Conservation (phyloP, 2,888 invertebrate genomes). For the Scaptomyza reducta region DNA sequence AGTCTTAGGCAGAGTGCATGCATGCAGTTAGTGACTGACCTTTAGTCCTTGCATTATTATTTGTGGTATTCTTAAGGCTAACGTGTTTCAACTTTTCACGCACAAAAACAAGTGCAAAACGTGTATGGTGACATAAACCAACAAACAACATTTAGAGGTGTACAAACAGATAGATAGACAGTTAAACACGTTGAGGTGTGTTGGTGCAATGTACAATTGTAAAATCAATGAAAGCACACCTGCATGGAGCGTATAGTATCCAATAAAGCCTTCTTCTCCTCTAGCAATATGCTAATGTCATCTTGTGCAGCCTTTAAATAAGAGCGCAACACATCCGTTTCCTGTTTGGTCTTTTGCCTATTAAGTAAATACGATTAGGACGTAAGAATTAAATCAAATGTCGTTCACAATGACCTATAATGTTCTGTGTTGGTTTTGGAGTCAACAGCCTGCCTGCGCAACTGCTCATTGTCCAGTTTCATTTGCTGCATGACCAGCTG, state of each 20-base stretch:
- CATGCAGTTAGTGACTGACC: constrained; percentile 75
- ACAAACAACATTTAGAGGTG: constrained; percentile 58
- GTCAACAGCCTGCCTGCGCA: constrained; percentile 86
- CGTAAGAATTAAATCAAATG: neutral
- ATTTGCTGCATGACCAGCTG: constrained; percentile 86
- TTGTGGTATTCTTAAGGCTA: constrained; percentile 74
- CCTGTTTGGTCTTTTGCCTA: constrained; percentile 85
- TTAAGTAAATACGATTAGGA: neutral
- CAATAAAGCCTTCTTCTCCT: constrained; percentile 90
- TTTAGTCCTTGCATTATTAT: constrained; percentile 80
- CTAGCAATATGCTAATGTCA: constrained; percentile 88
- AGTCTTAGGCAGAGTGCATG: constrained; percentile 29
- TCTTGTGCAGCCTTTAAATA: constrained; percentile 89
- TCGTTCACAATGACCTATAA: constrained; percentile 83
- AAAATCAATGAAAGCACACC: constrained; percentile 82
- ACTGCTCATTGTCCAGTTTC: constrained; percentile 87
- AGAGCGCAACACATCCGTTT: constrained; percentile 87
- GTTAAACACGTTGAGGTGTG: constrained; percentile 30
- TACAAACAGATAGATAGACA: constrained; percentile 36
- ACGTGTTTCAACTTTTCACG: constrained; percentile 69
- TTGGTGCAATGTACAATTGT: neutral
- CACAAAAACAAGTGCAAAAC: constrained; percentile 53
- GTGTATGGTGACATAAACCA: constrained; percentile 48
- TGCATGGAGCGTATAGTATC: constrained; percentile 89
- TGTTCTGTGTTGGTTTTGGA: constrained; percentile 85